These are phyloP conservation scores for Clavelina lepadiformis DNA, from an alignment of 23 tunicate genomes.

Conservation along the genomic window DNA sequence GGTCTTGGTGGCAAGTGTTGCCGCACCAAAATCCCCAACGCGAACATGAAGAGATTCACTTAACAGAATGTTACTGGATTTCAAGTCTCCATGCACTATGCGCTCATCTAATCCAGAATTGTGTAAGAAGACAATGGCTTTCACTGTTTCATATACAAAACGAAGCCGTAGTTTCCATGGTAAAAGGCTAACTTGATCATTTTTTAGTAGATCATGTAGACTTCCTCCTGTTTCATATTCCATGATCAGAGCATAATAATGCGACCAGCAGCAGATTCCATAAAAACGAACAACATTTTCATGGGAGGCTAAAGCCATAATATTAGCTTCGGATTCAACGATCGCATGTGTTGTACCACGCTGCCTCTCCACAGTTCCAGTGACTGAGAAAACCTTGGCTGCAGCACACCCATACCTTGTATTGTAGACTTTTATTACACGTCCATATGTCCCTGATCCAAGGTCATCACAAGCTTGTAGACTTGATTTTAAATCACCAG, in stretches of 20 bases:
- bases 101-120: constrained; percentile 36
- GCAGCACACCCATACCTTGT: too few relatives aligned
- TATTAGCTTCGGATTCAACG: constrained; percentile 11
- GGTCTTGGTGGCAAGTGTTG: constrained; percentile 25
- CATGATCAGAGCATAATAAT: constrained; percentile 21
- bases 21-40: constrained; percentile 40
- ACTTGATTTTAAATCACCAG: too few relatives aligned
- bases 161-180: constrained; percentile 30
- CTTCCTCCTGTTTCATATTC: constrained; percentile 5
- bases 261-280: constrained; percentile 14
- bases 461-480: too few relatives aligned
- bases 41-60: constrained; percentile 27
- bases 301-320: neutral
- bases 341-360: too few relatives aligned
- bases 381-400: too few relatives aligned
- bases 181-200: neutral
- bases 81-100: constrained; percentile 42
- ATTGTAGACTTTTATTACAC: too few relatives aligned
- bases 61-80: constrained; percentile 23
- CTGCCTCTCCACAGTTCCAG: too few relatives aligned
- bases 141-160: constrained; percentile 13
- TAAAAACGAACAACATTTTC: constrained; percentile 22
- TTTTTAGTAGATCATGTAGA: constrained; percentile 9
- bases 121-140: constrained; percentile 29
- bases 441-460: too few relatives aligned